phyloP scores from a whole-genome alignment of 2,797 vertebrate species.

The Bufotes viridis region DNA sequence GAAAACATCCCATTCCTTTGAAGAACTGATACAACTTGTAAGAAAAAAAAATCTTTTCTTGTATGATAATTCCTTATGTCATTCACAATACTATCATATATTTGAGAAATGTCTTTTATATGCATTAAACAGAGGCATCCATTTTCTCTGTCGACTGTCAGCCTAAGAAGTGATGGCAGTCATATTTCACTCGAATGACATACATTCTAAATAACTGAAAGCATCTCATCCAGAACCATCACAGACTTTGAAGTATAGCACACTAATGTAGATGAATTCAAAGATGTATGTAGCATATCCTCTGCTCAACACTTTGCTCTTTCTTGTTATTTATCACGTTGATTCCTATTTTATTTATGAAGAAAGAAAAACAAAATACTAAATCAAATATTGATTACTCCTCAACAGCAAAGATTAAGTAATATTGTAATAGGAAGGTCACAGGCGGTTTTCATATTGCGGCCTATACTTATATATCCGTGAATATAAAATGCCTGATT shows the following conservation, averaged over 20 bases:
- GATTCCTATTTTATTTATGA: conserved; percentile 41
- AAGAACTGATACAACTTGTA: conserved; percentile 31
- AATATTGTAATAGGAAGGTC: conserved; percentile 33
- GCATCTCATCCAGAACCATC: conserved; percentile 59
- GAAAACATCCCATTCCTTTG: conserved; percentile 16
- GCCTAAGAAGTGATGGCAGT: conserved; percentile 47
- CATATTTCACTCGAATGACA: conserved; percentile 57
- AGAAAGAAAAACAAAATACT: conserved; percentile 43
- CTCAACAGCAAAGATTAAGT: conserved; percentile 33
- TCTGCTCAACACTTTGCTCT: conserved; percentile 16
- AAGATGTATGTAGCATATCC: conserved; percentile 45
- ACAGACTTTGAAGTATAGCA: conserved; percentile 56
- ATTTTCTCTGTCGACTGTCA: conserved; percentile 52
- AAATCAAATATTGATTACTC: conserved; percentile 51
- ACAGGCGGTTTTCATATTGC: conserved; percentile 14
- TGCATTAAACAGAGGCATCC: conserved; percentile 62
- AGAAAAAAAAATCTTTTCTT: not conserved
- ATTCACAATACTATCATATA: conserved; percentile 41
- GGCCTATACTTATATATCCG: not conserved
- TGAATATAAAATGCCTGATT: conserved; percentile 2
- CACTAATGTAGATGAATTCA: conserved; percentile 50
- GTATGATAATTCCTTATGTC: conserved; percentile 35
- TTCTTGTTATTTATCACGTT: conserved; percentile 33
- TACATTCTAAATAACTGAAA: conserved; percentile 59
- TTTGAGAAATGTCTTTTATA: conserved; percentile 56